Evolutionary conservation across 2,113 vertebrate genomes (phyloP).

Genomic region (Sporophila hypoxantha): DNA sequence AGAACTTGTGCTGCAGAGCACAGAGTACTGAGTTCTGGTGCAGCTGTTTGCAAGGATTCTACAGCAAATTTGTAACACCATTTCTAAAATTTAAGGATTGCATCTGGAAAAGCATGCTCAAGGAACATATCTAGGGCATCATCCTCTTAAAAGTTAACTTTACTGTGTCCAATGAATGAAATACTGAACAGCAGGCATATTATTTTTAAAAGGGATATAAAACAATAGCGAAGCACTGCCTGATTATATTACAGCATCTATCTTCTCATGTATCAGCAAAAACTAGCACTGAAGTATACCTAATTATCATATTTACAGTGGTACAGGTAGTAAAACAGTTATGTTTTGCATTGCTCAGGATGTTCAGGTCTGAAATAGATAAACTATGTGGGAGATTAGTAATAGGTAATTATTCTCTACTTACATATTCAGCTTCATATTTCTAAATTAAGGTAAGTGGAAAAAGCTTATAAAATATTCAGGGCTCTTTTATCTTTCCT

Average conservation of each 20-base stretch:
- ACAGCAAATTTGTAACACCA: neutral
- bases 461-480: slow-evolving; percentile 85
- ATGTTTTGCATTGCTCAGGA: slow-evolving; percentile 73
- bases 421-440: slow-evolving; percentile 84
- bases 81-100: slow-evolving; percentile 9
- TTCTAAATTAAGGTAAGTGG: slow-evolving; percentile 88
- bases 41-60: neutral
- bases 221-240: slow-evolving; percentile 63
- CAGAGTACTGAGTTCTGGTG: neutral
- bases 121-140: neutral
- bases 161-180: slow-evolving; percentile 52
- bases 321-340: slow-evolving; percentile 75
- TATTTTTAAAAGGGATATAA: slow-evolving; percentile 71
- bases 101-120: neutral
- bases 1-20: neutral
- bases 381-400: slow-evolving; percentile 81
- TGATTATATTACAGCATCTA: slow-evolving; percentile 71
- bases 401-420: slow-evolving; percentile 85
- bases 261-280: slow-evolving; percentile 80
- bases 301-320: slow-evolving; percentile 81
- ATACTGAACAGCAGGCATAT: slow-evolving; percentile 60
- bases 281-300: slow-evolving; percentile 68
- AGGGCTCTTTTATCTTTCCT: slow-evolving; percentile 79
- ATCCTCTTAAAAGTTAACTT: slow-evolving; percentile 51
- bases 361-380: slow-evolving; percentile 76